Evolutionary conservation across 1,140 invertebrate species (phyloP).

Genomic region (Acromyrmex heyeri): DNA sequence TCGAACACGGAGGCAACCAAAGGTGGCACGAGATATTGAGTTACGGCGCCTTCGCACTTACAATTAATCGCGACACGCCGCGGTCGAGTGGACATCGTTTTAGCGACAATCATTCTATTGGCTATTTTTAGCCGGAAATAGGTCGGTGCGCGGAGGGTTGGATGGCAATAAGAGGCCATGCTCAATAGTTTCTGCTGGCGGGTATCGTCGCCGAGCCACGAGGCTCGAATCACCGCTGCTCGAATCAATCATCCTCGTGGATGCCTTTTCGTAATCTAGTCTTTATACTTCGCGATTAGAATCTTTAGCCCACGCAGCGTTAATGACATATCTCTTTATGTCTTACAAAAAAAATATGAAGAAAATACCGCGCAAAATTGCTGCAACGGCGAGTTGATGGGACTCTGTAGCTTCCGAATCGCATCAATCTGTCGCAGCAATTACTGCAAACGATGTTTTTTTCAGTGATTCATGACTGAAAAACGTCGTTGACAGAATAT

Average conservation of each 20-base stretch:
- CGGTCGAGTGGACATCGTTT: conserved; percentile 74
- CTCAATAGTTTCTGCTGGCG: conserved; percentile 55
- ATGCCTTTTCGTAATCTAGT: conserved; percentile 12
- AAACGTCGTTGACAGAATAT: background rate
- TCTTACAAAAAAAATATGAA: background rate
- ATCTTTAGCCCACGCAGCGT: background rate
- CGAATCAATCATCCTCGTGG: conserved; percentile 41
- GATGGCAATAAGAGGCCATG: conserved; percentile 70
- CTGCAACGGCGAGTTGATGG: background rate
- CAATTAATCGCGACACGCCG: conserved; percentile 72
- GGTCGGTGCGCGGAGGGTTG: conserved; percentile 81
- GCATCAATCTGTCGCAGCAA: conserved; percentile 30
- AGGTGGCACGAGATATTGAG: conserved; percentile 35
- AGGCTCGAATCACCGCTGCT: conserved; percentile 42
- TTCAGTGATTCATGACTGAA: conserved; percentile 5
- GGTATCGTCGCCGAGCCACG: conserved; percentile 18
- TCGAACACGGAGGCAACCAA: conserved; percentile 9
- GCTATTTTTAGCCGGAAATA: conserved; percentile 86
- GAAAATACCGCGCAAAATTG: background rate
- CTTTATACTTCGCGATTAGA: conserved; percentile 15
- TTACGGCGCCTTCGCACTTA: conserved; percentile 64
- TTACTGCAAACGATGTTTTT: conserved; percentile 43
- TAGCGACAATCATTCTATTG: conserved; percentile 84
- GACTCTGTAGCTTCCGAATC: conserved; percentile 29
- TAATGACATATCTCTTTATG: conserved; percentile 14